Conservation (phyloP, 2,113 vertebrate genomes). For the Phalacrocorax pelagicus region DNA sequence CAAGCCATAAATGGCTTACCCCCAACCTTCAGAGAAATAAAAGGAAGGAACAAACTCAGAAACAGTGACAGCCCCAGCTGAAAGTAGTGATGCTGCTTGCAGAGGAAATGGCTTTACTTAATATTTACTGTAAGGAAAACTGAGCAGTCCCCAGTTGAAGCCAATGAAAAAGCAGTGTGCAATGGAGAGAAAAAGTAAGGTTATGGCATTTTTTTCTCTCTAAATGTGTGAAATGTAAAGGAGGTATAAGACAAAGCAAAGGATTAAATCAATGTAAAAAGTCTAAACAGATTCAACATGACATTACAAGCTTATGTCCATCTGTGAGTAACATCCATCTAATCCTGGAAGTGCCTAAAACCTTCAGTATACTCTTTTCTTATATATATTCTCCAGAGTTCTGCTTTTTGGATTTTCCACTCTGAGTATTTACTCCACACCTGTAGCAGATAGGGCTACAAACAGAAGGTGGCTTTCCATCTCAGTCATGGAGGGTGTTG, state of each 20-base stretch:
- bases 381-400: not conserved
- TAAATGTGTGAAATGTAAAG: not conserved
- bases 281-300: not conserved
- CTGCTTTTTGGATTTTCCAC: not conserved
- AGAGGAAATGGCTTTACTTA: not conserved
- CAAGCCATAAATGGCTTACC: not conserved
- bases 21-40: not conserved
- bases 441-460: not conserved
- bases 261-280: not conserved
- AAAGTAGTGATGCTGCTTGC: not conserved
- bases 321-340: not conserved
- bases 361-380: not conserved
- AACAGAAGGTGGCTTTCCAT: not conserved
- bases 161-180: not conserved
- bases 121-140: not conserved
- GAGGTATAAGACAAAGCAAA: not conserved
- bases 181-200: not conserved
- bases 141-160: not conserved
- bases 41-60: not conserved
- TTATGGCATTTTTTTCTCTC: not conserved
- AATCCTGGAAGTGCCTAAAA: not conserved
- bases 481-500: not conserved
- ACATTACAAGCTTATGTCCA: not conserved
- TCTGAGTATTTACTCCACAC: not conserved
- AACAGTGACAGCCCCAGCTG: not conserved